A percentile compares a stretch with the other conserved stretches of the same genome.
Conservation (phyloP, 1,140 invertebrate genomes). For the Manduca sexta region DNA sequence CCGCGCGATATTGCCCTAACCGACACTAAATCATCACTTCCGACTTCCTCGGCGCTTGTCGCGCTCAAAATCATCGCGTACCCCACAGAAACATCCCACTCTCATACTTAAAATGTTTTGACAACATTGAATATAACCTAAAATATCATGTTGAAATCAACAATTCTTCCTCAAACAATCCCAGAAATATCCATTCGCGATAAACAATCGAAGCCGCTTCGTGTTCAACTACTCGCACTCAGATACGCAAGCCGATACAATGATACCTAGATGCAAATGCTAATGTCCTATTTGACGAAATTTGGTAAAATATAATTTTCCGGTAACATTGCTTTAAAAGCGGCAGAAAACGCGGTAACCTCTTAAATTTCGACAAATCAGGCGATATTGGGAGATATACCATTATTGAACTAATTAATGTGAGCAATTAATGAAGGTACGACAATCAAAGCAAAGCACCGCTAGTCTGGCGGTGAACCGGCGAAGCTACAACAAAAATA, state of each 20-base stretch:
- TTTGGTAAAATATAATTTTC: slow-evolving; percentile 61
- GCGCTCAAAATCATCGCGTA: slow-evolving; percentile 3
- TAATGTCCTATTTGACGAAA: slow-evolving; percentile 70
- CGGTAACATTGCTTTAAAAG: slow-evolving; percentile 27
- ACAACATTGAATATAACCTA: slow-evolving; percentile 72
- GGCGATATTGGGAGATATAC: slow-evolving; percentile 22
- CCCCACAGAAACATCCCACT: slow-evolving; percentile 18
- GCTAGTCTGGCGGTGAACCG: slow-evolving; percentile 74
- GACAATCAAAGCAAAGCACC: slow-evolving; percentile 74
- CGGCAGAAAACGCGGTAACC: slow-evolving; percentile 9
- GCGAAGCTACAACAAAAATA: slow-evolving; percentile 75
- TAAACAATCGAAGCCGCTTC: slow-evolving; percentile 24
- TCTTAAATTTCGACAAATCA: slow-evolving; percentile 3
- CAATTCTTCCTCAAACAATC: slow-evolving; percentile 34
- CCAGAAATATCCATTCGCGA: slow-evolving; percentile 25
- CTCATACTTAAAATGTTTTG: slow-evolving; percentile 53
- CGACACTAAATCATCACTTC: slow-evolving; percentile 7
- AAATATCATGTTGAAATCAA: slow-evolving; percentile 61
- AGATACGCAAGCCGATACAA: slow-evolving; percentile 68
- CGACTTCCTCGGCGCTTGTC: neutral
- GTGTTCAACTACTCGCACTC: slow-evolving; percentile 49
- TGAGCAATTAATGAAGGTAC: slow-evolving; percentile 72
- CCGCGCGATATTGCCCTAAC: slow-evolving; percentile 9
- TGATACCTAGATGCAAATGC: slow-evolving; percentile 71
- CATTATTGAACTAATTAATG: slow-evolving; percentile 64